These are phyloP conservation scores for Rhaphigaster nebulosa DNA, from an alignment of 2,888 invertebrate genomes.

Conservation along the genomic window DNA sequence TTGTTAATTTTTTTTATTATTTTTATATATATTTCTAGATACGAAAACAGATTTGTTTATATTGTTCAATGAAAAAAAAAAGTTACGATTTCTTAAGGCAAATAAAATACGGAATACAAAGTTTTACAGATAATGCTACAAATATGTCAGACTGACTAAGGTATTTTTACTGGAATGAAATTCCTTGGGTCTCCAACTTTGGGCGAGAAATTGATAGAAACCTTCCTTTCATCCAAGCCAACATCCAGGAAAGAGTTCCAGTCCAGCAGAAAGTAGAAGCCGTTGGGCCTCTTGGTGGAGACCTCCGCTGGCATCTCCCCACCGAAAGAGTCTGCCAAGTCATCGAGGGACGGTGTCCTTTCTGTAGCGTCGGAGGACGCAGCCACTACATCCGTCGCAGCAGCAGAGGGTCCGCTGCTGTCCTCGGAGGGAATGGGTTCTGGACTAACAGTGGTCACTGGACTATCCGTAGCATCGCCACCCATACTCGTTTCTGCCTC, in stretches of 20 bases:
- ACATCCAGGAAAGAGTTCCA: constrained; percentile 91
- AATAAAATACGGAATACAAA: constrained; percentile 9
- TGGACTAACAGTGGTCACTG: background rate
- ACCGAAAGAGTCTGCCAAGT: constrained; percentile 84
- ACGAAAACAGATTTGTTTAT: background rate
- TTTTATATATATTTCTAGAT: background rate
- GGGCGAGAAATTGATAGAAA: constrained; percentile 84
- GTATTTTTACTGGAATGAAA: constrained; percentile 80
- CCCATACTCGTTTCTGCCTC: constrained; percentile 11
- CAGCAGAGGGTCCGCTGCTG: constrained; percentile 82
- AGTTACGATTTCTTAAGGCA: background rate
- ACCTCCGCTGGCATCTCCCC: constrained; percentile 69
- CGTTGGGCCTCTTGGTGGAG: constrained; percentile 77
- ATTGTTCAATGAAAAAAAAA: background rate
- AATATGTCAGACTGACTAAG: constrained; percentile 70
- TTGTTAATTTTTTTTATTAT: too few species aligned
- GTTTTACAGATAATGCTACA: background rate
- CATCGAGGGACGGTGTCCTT: constrained; percentile 73
- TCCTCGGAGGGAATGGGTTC: background rate
- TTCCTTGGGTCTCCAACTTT: constrained; percentile 85
- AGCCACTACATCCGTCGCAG: constrained; percentile 55
- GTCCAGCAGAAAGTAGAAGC: constrained; percentile 87
- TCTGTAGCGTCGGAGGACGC: constrained; percentile 60
- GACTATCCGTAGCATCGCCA: background rate
- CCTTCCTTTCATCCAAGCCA: constrained; percentile 75